A percentile compares a stretch with the other conserved stretches of the same genome.
These are phyloP conservation scores for Melanotaenia duboulayi DNA, from an alignment of 2,113 vertebrate species.

Conservation along the genomic window DNA sequence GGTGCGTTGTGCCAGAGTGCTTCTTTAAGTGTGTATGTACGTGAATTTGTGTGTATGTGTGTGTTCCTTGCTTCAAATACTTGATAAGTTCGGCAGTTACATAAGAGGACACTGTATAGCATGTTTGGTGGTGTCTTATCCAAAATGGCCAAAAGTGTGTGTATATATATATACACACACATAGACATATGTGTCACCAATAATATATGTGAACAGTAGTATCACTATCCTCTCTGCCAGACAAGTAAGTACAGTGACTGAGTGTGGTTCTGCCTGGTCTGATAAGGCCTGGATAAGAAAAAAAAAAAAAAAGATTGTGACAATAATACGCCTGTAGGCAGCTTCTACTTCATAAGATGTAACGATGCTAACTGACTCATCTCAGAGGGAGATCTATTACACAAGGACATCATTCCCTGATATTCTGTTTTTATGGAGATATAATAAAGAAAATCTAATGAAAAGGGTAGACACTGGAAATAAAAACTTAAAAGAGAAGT, in stretches of 20 bases:
- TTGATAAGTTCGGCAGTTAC: conserved; percentile 74
- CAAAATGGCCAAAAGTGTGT: conserved; percentile 70
- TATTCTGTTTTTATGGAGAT: conserved; percentile 36
- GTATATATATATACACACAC: no score
- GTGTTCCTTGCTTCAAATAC: conserved; percentile 72
- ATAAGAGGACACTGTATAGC: conserved; percentile 67
- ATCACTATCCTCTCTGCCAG: conserved; percentile 56
- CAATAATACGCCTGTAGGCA: conserved; percentile 37
- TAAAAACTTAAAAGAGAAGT: background rate
- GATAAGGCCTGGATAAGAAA: conserved; percentile 33
- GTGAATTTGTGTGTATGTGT: conserved; percentile 2
- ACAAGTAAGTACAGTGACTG: conserved; percentile 44
- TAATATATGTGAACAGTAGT: conserved; percentile 71
- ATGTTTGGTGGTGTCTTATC: conserved; percentile 71
- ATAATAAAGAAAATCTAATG: conserved; percentile 9
- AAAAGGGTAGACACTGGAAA: conserved; percentile 30
- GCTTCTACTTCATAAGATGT: conserved; percentile 58
- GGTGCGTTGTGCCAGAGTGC: conserved; percentile 53
- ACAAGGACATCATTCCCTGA: conserved; percentile 37
- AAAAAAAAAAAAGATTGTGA: conserved; percentile 1
- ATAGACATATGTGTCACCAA: conserved; percentile 28
- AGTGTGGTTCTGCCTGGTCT: conserved; percentile 48
- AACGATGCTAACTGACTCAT: conserved; percentile 49
- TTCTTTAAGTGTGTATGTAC: conserved; percentile 17
- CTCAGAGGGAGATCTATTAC: conserved; percentile 37